Evolutionary conservation across 2,888 invertebrate genomes (phyloP), one percentile per base, ranked within the genome.

Genomic region (Tachystola acroxantha): DNA sequence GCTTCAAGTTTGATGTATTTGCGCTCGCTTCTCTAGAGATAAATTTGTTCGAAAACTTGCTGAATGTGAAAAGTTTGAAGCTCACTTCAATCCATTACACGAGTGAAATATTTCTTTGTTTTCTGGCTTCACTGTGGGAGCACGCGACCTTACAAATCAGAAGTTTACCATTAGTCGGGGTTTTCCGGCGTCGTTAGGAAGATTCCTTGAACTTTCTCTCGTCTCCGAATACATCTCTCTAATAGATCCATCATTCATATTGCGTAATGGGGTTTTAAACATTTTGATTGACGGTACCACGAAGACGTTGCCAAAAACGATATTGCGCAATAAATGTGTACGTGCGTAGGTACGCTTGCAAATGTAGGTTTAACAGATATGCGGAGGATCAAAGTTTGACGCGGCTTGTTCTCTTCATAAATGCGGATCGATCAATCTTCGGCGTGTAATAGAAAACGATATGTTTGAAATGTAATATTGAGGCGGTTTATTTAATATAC

Each of bases 71-170:
- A 86, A 85, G 75, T 86, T 86, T 77, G 72, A 70, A 81, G 79
- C 79, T 79, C 75, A 82, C 84, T 86, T 82, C 86, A 84, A 85
- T 86, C 85, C 82, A 86, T 86, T 85, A 85, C 80, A 76, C 75
- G 76, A 79, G 75, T 85, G 79, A 86, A 82, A 86, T 86, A 84
- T 85, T 84, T 84, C 81, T 85, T 85, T 86, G 85, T 85, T 85
- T 84, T 81, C 78, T 70, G 75, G 62, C 72, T 77, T 60, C 62
- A 61, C 62, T 60, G 64, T 51, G 65, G 63, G 49, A 51, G 65
- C 3, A 53, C 50, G 52, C 55, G 62, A 73, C 76, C 72, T 72
- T 72, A 74, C 77, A 77, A 78, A 81, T 81, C 75, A 69, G 56
- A 70, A 75, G 69, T 75, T 72, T 64, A 60, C 66, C 69, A 77